Evolutionary conservation across 92 coral and sea anemone species (phyloP).

Genomic region (Parazoanthus atlanticus): DNA sequence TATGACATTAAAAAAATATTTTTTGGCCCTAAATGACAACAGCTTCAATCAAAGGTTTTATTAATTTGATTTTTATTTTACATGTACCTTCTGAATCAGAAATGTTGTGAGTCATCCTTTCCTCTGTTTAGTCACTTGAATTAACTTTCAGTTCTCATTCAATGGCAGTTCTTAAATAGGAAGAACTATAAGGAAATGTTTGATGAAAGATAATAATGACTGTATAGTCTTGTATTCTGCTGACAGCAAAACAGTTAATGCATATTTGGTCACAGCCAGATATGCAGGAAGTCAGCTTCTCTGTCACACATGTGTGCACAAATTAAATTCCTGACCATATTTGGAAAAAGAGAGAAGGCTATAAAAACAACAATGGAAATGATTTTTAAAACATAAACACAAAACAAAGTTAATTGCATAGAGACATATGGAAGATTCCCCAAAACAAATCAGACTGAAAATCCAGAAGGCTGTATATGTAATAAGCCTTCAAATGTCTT

Average conservation of each 20-base stretch:
- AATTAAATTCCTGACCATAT: conserved; percentile 27
- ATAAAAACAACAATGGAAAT: not conserved
- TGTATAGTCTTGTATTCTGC: not conserved
- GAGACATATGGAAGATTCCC: not conserved
- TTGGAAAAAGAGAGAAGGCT: not conserved
- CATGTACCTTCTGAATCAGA: not conserved
- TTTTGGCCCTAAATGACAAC: not conserved
- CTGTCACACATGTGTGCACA: conserved; percentile 32
- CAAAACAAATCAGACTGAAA: not conserved
- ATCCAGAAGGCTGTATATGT: not conserved
- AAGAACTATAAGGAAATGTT: not conserved
- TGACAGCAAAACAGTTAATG: not conserved
- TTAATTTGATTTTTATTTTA: no score
- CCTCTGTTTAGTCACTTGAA: not conserved
- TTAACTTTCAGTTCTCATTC: not conserved
- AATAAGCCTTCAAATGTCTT: not conserved
- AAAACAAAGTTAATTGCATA: not conserved
- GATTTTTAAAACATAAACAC: not conserved
- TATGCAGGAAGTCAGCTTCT: conserved; percentile 11
- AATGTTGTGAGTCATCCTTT: not conserved
- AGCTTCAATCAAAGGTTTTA: not conserved
- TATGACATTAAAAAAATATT: no score
- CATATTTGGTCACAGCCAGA: conserved; percentile 26
- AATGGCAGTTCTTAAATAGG: not conserved
- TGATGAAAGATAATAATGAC: not conserved